Conservation (phyloP, 1,140 invertebrate genomes). For the Cherax destructor region DNA sequence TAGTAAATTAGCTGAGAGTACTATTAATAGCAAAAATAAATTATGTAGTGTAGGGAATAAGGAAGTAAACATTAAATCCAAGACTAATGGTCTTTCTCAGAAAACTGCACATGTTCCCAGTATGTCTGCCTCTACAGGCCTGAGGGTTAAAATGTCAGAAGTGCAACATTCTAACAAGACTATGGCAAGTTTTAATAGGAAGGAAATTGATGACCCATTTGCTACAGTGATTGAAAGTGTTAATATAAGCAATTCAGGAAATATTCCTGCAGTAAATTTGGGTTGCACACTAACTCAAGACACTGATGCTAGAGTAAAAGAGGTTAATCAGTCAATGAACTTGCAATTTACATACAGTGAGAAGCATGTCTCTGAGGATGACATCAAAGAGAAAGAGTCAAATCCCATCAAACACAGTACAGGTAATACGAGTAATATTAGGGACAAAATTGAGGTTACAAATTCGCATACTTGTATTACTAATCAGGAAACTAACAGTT, state of each 20-base stretch:
- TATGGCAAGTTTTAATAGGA: background rate
- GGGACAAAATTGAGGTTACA: background rate
- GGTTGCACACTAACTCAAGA: background rate
- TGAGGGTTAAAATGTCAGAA: background rate
- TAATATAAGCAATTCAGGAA: constrained; percentile 3
- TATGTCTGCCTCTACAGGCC: background rate
- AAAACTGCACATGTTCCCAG: background rate
- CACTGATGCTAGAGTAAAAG: background rate
- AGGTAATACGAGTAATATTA: background rate
- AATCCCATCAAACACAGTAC: background rate
- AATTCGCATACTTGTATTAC: background rate
- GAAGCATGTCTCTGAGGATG: background rate
- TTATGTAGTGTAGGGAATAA: background rate
- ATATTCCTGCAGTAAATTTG: background rate
- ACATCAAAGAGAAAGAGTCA: background rate
- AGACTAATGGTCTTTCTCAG: background rate
- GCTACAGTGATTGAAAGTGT: background rate
- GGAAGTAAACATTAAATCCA: background rate
- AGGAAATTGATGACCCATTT: background rate
- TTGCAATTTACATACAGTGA: background rate
- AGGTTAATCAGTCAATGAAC: background rate
- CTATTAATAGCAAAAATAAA: background rate
- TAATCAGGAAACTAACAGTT: background rate
- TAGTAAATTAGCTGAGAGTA: background rate
- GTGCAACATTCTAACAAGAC: background rate